These are phyloP conservation scores for Calonectris borealis DNA, from an alignment of 2,113 vertebrate genomes.

Conservation along the genomic window DNA sequence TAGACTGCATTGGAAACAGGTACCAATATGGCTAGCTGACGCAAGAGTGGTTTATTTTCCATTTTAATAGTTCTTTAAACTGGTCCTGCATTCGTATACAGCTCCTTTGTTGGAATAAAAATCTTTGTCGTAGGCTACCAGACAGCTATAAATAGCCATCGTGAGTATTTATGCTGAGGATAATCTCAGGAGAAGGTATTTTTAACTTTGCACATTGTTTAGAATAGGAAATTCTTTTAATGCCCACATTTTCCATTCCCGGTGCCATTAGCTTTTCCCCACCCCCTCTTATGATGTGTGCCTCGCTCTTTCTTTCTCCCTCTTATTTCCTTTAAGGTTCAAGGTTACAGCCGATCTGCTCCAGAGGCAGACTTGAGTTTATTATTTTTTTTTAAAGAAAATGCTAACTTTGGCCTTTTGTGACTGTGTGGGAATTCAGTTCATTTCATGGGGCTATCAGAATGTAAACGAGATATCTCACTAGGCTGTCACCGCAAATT, in stretches of 20 bases:
- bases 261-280: slow-evolving; percentile 30
- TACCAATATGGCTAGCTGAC: slow-evolving; percentile 8
- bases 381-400: slow-evolving; percentile 12
- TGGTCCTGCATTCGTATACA: slow-evolving; percentile 42
- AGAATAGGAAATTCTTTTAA: slow-evolving; percentile 76
- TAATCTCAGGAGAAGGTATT: slow-evolving; percentile 73
- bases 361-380: slow-evolving; percentile 37
- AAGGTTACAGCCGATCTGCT: slow-evolving; percentile 44
- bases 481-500: background rate
- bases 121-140: slow-evolving; percentile 64
- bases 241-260: slow-evolving; percentile 71
- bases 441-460: slow-evolving; percentile 43
- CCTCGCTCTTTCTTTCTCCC: background rate
- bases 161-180: slow-evolving; percentile 62
- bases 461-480: slow-evolving; percentile 52
- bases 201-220: slow-evolving; percentile 76
- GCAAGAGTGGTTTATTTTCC: slow-evolving; percentile 59
- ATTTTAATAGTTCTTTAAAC: slow-evolving; percentile 59
- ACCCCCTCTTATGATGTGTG: background rate
- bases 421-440: slow-evolving; percentile 35
- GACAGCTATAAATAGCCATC: slow-evolving; percentile 72
- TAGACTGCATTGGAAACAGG: slow-evolving; percentile 19
- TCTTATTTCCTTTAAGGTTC: slow-evolving; percentile 59
- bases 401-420: slow-evolving; percentile 49
- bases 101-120: slow-evolving; percentile 78